Evolutionary conservation across 2,113 vertebrate species (phyloP), one percentile per base, ranked within the genome.

Genomic region (Enhydra lutris): DNA sequence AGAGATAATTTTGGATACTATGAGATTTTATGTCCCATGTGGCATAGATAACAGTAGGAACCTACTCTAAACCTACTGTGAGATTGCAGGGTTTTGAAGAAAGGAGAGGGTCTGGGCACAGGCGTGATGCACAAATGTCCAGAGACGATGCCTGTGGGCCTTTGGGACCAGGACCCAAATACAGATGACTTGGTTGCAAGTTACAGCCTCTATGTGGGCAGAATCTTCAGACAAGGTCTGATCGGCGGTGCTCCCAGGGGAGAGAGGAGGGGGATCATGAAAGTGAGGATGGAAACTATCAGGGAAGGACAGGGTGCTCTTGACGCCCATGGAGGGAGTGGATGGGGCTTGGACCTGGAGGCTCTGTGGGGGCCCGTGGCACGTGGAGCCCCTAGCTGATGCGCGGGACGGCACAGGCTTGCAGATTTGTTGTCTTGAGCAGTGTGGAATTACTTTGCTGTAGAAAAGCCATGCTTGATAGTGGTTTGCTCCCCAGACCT

Each of bases 81-180:
- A 52, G 8, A 10, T n/a, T 42, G 1, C 20, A 1, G 18, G 39
- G 24, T 39, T 23, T n/a, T 5, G 21, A 69, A 57, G 11, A 29
- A 24, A 31, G 39, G 36, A 4, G 29, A 4, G 71, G 6, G 36
- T 81, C 7, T 24, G 93, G 20, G 42, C 73, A 69, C 3, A 0
- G 71, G 3, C 2, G 8, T 0, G 6, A 5, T 24, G n/a, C 36
- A 39, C 59, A 23, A 0, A 14, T 4, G 17, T 36, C 31, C 78
- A 0, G 3, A 21, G 18, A 13, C 8, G 1, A 5, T 3, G 17
- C 21, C n/a, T 34, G 0, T 4, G 4, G 59, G 1, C 81, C 71
- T 24, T 20, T 1, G 39, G 55, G n/a, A 13, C 63, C 39, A 15
- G 71, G 89, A 15, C 55, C 52, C 36, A 15, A 0, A 0, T 7